These are phyloP conservation scores for Parauchenoglanis punctatus DNA, from an alignment of 2,797 vertebrate genomes.

Conservation along the genomic window DNA sequence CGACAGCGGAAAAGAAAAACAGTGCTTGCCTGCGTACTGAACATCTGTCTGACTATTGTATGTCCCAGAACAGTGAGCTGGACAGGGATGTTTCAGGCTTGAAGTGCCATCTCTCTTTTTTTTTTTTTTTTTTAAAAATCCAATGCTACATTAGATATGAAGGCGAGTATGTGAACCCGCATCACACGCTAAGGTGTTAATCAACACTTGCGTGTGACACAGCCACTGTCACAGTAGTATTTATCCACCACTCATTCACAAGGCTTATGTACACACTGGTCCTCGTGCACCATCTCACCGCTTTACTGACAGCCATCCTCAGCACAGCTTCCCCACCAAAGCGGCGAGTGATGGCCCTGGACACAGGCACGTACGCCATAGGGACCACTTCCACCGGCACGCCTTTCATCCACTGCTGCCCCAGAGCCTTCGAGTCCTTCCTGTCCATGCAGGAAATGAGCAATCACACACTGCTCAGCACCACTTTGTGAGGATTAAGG, in stretches of 20 bases:
- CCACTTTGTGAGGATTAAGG: neutral
- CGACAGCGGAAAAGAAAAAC: neutral
- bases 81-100: neutral
- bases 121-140: neutral
- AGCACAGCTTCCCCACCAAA: slow-evolving; percentile 86
- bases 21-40: neutral
- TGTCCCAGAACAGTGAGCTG: neutral
- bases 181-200: neutral
- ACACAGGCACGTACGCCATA: slow-evolving; percentile 91
- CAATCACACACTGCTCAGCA: neutral
- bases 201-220: neutral
- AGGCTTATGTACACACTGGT: neutral
- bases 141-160: neutral
- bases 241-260: neutral
- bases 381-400: slow-evolving; percentile 95
- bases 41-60: neutral
- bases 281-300: slow-evolving; percentile 76
- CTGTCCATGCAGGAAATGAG: slow-evolving; percentile 65
- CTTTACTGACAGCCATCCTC: slow-evolving; percentile 94
- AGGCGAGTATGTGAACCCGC: neutral
- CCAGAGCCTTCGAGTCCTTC: slow-evolving; percentile 88
- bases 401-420: slow-evolving; percentile 96
- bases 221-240: neutral
- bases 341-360: slow-evolving; percentile 77
- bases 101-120: neutral